Percentiles rank a stretch among this genome's conserved stretches.
phyloP scores from a whole-genome alignment of 2,797 vertebrate species.

The Furcifer pardalis region DNA sequence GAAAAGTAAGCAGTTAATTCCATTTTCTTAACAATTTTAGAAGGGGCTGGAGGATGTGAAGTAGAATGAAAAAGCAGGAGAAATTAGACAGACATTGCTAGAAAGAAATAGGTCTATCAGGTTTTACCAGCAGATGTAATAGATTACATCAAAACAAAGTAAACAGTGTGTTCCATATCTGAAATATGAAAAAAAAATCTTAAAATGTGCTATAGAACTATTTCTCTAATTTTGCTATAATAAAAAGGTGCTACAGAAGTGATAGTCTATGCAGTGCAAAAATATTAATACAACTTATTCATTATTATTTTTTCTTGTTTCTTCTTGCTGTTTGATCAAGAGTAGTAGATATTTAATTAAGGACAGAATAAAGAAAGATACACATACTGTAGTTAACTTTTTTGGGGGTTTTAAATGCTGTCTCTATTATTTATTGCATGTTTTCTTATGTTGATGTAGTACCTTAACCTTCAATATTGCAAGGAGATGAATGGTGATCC shows the following conservation, averaged over 20 bases:
- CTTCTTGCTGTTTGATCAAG: not conserved
- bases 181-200: not conserved
- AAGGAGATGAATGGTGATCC: not conserved
- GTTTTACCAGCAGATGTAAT: not conserved
- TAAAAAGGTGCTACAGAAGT: not conserved
- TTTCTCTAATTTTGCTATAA: not conserved
- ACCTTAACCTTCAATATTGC: not conserved
- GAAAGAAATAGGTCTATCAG: not conserved
- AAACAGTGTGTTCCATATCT: not conserved
- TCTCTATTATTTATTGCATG: not conserved
- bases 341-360: not conserved
- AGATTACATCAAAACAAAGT: not conserved
- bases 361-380: not conserved
- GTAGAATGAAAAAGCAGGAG: not conserved
- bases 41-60: not conserved
- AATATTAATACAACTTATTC: not conserved
- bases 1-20: constrained; percentile 18
- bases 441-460: not conserved
- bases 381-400: not conserved
- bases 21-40: constrained; percentile 7
- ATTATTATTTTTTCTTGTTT: not conserved
- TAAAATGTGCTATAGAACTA: not conserved
- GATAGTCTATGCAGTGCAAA: not conserved
- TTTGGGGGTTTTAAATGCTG: not conserved
- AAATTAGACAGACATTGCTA: not conserved